Percentiles rank a stretch among this genome's conserved stretches.
These are phyloP conservation scores for Amniataba percoides DNA, from an alignment of 2,797 vertebrate genomes.

Conservation along the genomic window DNA sequence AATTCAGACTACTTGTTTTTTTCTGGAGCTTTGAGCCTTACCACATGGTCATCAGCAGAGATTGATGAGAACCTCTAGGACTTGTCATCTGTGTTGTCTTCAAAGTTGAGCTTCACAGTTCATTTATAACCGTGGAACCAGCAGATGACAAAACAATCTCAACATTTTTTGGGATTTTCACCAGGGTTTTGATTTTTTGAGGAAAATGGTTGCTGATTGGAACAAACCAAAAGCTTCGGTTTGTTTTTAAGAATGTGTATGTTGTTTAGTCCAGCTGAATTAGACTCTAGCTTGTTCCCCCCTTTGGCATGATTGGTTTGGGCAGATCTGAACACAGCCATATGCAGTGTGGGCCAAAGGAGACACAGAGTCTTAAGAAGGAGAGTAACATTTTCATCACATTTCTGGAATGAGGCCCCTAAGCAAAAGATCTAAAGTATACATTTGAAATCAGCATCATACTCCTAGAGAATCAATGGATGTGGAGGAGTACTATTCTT, in stretches of 20 bases:
- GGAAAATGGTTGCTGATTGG: no score
- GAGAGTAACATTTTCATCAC: neutral
- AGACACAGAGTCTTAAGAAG: neutral
- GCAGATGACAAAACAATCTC: no score
- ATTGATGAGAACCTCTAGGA: neutral
- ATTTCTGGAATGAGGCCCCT: no score
- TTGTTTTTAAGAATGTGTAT: neutral
- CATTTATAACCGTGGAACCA: neutral
- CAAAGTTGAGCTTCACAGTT: neutral
- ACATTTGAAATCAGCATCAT: neutral
- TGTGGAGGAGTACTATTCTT: neutral
- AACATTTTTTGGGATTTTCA: no score
- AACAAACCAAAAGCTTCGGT: neutral
- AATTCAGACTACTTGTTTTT: neutral
- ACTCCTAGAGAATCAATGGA: neutral
- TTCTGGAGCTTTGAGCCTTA: neutral
- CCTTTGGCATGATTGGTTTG: neutral
- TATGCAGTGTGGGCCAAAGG: neutral
- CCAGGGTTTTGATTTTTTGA: no score
- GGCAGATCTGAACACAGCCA: neutral
- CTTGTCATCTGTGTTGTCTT: neutral
- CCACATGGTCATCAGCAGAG: neutral
- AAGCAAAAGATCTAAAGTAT: no score
- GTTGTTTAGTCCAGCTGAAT: neutral
- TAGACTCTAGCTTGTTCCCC: neutral